phyloP scores from a whole-genome alignment of 1,140 invertebrate genomes.

The Notospermus geniculatus region DNA sequence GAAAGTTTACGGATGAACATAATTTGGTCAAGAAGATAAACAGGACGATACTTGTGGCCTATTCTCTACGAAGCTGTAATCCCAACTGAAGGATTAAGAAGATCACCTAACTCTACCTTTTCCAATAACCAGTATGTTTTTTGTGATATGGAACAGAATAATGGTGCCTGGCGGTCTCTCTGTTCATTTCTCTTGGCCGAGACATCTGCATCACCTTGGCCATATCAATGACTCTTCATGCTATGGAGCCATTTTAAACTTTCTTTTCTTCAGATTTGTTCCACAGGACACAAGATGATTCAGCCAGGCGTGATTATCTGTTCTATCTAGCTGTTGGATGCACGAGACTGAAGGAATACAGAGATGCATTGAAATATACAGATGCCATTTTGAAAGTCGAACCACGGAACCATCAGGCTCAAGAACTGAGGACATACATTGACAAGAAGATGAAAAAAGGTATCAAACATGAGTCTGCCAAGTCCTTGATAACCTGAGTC shows the following conservation, averaged over 20 bases:
- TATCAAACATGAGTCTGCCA: slow-evolving; percentile 36
- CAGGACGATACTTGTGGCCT: too few relatives aligned
- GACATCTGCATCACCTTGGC: neutral
- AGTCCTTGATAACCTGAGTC: neutral
- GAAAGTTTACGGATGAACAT: too few relatives aligned
- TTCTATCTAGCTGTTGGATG: slow-evolving; percentile 92
- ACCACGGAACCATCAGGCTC: slow-evolving; percentile 86
- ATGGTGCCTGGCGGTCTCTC: neutral
- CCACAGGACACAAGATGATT: slow-evolving; percentile 67
- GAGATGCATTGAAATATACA: slow-evolving; percentile 77
- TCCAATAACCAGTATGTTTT: too few relatives aligned
- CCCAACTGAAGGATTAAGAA: too few relatives aligned
- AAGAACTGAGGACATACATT: slow-evolving; percentile 74
- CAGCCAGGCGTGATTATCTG: slow-evolving; percentile 81
- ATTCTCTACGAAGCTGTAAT: too few relatives aligned
- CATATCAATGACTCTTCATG: too few relatives aligned
- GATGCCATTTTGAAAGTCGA: slow-evolving; percentile 81
- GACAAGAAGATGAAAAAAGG: slow-evolving; percentile 82
- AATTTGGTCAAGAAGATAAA: too few relatives aligned
- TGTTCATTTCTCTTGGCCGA: neutral
- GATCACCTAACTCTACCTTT: too few relatives aligned
- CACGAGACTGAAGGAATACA: slow-evolving; percentile 86
- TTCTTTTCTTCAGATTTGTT: slow-evolving; percentile 65
- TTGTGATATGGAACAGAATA: neutral
- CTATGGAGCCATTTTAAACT: too few relatives aligned